Evolutionary conservation across 2,797 vertebrate species (phyloP).

Genomic region (Petrocephalus sullivani): DNA sequence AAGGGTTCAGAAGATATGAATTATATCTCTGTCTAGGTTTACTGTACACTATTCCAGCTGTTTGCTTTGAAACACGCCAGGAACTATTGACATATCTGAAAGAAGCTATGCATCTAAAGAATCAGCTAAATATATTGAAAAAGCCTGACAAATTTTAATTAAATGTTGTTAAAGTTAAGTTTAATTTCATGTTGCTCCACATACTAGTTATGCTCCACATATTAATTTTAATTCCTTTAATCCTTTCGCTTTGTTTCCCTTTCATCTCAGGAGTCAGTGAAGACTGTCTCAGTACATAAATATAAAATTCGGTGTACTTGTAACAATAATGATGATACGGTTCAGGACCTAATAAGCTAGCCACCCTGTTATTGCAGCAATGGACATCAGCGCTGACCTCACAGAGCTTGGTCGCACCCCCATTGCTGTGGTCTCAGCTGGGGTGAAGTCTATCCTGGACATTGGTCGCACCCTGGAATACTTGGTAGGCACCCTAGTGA

Average conservation of each 20-base stretch:
- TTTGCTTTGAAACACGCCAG: not conserved
- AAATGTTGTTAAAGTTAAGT: not conserved
- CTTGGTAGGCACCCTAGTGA: constrained; percentile 62
- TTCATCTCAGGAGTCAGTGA: not conserved
- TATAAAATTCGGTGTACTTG: not conserved
- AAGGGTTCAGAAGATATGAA: no score
- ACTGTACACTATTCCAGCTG: no score
- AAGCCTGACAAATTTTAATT: not conserved
- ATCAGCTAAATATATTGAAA: not conserved
- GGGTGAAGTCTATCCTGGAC: constrained; percentile 85
- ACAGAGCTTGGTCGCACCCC: constrained; percentile 83
- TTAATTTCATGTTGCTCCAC: not conserved
- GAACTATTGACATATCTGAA: not conserved
- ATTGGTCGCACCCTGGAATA: constrained; percentile 84
- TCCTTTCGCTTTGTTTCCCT: not conserved
- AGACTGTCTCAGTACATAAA: not conserved
- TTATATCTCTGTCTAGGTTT: no score
- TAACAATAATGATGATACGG: not conserved
- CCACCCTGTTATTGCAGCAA: constrained; percentile 52
- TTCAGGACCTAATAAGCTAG: not conserved
- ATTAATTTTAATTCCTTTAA: not conserved
- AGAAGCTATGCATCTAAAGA: not conserved
- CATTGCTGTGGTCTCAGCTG: constrained; percentile 78
- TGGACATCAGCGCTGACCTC: constrained; percentile 86
- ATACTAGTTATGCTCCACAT: not conserved